These are phyloP conservation scores for Blennius ocellaris DNA, from an alignment of 2,113 vertebrate genomes.

Conservation along the genomic window DNA sequence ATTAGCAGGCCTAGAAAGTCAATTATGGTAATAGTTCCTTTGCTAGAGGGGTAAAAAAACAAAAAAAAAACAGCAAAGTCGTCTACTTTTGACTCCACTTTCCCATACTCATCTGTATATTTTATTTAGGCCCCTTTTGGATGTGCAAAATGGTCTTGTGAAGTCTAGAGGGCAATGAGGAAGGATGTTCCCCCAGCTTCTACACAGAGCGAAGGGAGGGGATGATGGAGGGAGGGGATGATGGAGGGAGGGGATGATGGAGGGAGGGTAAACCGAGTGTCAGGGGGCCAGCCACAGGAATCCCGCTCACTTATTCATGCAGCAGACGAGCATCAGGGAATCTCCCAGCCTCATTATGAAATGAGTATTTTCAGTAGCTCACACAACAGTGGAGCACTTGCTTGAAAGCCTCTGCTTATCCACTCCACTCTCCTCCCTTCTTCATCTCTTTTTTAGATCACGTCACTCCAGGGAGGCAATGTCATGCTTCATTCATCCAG, in stretches of 20 bases:
- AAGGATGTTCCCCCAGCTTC: conserved; percentile 13
- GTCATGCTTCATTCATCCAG: conserved; percentile 74
- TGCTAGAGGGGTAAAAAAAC: conserved; percentile 59
- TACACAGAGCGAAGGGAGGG: conserved; percentile 16
- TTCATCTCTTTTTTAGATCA: conserved; percentile 68
- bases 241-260: conserved; percentile 54
- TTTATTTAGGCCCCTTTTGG: conserved; percentile 72
- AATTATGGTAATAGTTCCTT: conserved; percentile 78
- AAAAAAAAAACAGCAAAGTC: conserved; percentile 53
- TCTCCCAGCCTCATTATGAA: conserved; percentile 77
- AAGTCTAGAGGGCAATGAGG: conserved; percentile 38
- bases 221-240: conserved; percentile 56
- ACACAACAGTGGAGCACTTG: conserved; percentile 52
- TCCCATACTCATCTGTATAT: conserved; percentile 51
- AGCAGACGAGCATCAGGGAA: conserved; percentile 67
- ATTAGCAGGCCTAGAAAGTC: conserved; percentile 79
- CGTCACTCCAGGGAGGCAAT: conserved; percentile 62
- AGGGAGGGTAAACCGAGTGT: conserved; percentile 46
- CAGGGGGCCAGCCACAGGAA: conserved; percentile 69
- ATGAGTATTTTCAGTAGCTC: conserved; percentile 62
- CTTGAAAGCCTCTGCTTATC: conserved; percentile 75
- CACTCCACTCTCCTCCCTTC: conserved; percentile 61
- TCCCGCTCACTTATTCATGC: conserved; percentile 76
- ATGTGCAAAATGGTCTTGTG: conserved; percentile 65
- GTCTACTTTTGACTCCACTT: conserved; percentile 46